These are phyloP conservation scores for Sminthurides bifidus DNA, from an alignment of 1,140 invertebrate species.

Conservation along the genomic window DNA sequence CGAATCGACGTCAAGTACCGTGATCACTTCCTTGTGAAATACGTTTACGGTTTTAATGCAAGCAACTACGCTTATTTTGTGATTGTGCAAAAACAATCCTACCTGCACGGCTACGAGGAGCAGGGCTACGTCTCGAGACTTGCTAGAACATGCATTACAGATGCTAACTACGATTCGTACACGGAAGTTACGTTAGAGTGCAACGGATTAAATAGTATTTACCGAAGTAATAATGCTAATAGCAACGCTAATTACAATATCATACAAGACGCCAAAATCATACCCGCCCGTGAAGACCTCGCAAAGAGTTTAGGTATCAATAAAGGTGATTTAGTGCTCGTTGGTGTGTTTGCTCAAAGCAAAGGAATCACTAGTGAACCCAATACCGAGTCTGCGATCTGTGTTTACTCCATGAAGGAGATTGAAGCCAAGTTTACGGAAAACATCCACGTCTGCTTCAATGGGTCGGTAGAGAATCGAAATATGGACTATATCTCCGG, in stretches of 20 bases:
- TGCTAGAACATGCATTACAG: conserved; percentile 81
- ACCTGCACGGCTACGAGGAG: conserved; percentile 74
- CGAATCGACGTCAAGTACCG: conserved; percentile 86
- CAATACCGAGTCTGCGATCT: conserved; percentile 64
- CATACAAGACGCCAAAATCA: conserved; percentile 78
- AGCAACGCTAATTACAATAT: conserved; percentile 62
- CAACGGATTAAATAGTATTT: conserved; percentile 41
- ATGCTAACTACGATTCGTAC: conserved; percentile 88
- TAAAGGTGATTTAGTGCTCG: conserved; percentile 60
- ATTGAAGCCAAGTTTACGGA: conserved; percentile 88
- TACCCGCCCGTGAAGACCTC: conserved; percentile 62
- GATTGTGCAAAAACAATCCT: conserved; percentile 83
- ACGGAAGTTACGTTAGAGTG: conserved; percentile 88
- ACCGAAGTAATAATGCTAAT: conserved; percentile 31
- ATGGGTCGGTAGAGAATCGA: conserved; percentile 76
- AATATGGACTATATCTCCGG: conserved; percentile 90
- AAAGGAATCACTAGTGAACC: conserved; percentile 68
- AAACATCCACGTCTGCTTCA: conserved; percentile 95
- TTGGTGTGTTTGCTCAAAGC: conserved; percentile 72
- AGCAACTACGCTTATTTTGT: conserved; percentile 91
- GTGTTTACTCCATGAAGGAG: conserved; percentile 68
- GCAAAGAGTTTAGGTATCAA: conserved; percentile 65
- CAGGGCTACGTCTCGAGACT: conserved; percentile 77
- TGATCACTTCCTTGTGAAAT: conserved; percentile 87
- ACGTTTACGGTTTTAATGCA: conserved; percentile 90